These are phyloP conservation scores for Paraescarpia echinospica DNA, from an alignment of 1,140 invertebrate genomes.

Conservation along the genomic window DNA sequence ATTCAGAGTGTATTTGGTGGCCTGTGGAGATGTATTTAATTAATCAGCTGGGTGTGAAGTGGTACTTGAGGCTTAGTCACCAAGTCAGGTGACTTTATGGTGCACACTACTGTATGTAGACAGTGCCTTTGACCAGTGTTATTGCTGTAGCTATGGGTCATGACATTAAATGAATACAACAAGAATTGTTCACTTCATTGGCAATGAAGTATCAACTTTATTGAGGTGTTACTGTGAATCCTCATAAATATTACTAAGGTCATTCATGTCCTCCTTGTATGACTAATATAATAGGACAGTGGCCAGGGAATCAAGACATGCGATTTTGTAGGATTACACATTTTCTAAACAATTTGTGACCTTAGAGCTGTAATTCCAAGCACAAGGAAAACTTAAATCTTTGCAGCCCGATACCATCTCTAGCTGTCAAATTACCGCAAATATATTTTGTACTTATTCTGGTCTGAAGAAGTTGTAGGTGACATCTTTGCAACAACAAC, in stretches of 20 bases:
- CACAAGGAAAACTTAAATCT: too few relatives aligned
- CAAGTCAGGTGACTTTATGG: neutral
- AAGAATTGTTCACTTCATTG: neutral
- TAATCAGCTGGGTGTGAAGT: neutral
- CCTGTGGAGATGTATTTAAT: neutral
- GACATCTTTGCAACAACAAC: too few relatives aligned
- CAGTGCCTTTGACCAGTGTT: neutral
- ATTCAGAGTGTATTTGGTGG: neutral
- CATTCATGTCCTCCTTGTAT: neutral
- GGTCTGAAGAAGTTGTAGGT: too few relatives aligned
- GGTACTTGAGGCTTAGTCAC: neutral
- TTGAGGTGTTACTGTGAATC: neutral
- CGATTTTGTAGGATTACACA: too few relatives aligned
- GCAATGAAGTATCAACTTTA: neutral
- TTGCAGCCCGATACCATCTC: too few relatives aligned
- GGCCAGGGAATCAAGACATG: too few relatives aligned
- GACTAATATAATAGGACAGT: too few relatives aligned
- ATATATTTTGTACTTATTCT: too few relatives aligned
- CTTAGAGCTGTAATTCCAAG: too few relatives aligned
- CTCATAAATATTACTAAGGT: neutral
- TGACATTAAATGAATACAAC: neutral
- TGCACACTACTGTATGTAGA: neutral
- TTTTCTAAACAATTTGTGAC: too few relatives aligned
- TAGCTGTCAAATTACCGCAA: too few relatives aligned
- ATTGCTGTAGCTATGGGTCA: neutral